Percentiles rank a stretch among this genome's conserved stretches.
Conservation (phyloP, 1,140 invertebrate species). For the Delia radicum region DNA sequence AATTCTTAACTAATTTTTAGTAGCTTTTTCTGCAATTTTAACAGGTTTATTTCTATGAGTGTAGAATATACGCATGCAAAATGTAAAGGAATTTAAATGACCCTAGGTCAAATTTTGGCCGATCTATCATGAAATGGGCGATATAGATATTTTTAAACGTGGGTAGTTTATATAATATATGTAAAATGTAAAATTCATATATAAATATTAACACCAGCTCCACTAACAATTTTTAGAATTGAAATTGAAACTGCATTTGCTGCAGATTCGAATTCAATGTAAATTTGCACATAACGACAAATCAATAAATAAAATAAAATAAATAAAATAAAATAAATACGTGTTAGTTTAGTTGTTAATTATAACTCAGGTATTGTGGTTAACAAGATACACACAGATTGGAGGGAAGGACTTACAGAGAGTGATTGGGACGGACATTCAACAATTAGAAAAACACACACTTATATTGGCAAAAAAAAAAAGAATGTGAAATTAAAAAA, state of each 20-base stretch:
- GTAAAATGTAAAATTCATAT: no score
- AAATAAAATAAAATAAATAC: neutral
- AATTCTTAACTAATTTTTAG: no score
- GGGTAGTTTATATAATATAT: no score
- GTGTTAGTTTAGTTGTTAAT: slow-evolving; percentile 20
- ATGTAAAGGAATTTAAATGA: no score
- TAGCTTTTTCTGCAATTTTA: no score
- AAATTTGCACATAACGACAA: neutral
- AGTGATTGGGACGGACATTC: neutral
- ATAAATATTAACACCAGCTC: no score
- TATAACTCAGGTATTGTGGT: slow-evolving; percentile 18
- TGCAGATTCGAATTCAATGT: neutral
- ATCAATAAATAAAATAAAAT: neutral
- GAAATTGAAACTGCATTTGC: neutral
- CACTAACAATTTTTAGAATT: no score
- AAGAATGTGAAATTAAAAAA: slow-evolving; percentile 14
- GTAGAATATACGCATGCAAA: no score
- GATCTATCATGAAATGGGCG: no score
- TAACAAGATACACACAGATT: slow-evolving; percentile 1
- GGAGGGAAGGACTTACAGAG: neutral
- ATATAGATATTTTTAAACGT: no score
- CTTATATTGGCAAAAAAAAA: neutral
- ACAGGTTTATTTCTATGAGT: no score
- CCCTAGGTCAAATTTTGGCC: no score
- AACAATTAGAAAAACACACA: neutral